Base-by-base conservation (phyloP, 2,113 vertebrate genomes). In the Colossoma macropomum region DNA sequence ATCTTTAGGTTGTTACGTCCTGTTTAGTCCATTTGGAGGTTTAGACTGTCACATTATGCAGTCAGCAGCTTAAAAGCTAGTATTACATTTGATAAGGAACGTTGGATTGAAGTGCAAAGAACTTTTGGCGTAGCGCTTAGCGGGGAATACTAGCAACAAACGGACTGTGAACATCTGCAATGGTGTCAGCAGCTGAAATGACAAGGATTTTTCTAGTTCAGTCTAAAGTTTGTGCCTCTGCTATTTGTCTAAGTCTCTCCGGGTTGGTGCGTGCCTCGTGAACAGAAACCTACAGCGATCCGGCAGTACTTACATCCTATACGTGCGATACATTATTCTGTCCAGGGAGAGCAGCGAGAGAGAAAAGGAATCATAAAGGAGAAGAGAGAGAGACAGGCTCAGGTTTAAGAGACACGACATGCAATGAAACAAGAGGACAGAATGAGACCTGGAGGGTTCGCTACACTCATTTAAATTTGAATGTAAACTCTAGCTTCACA, bases 291-390 rank as follows among this genome's bases (percentile, higher is more conserved):
- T 41, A 80, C 17, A 81, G 81, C 68, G 84, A 85, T 78, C 84
- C 87, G 78, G 84, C 68, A 72, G 95, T 99, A 99, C 98, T 99
- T 97, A 99, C 98, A 99, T 99, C 95, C 97, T 98, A 95, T 99
- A 99, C 90, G 98, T 99, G 95, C 97, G 97, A 97, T 99, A 99
- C 97, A 99, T 99, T 95, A 98, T 96, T 97, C 98, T 99, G 96
- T 96, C 97, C 97, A 93, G 92, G 90, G 95, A 96, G 95, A 96
- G 95, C 96, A 96, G 95, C 95, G 96, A 96, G 94, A 96, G 95
- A 95, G 66, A 95, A 92, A 48, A 94, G 90, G 94, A 95, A 95
- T 93, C 93, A 96, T 94, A 96, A 94, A 93, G 95, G 92, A 86
- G 91, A 94, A 94, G 91, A 90, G 93, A 88, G 50, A 84, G 70